A percentile compares a stretch with the other conserved stretches of the same genome.
phyloP scores from a whole-genome alignment of 2,113 vertebrate species.

The Pygoscelis adeliae region DNA sequence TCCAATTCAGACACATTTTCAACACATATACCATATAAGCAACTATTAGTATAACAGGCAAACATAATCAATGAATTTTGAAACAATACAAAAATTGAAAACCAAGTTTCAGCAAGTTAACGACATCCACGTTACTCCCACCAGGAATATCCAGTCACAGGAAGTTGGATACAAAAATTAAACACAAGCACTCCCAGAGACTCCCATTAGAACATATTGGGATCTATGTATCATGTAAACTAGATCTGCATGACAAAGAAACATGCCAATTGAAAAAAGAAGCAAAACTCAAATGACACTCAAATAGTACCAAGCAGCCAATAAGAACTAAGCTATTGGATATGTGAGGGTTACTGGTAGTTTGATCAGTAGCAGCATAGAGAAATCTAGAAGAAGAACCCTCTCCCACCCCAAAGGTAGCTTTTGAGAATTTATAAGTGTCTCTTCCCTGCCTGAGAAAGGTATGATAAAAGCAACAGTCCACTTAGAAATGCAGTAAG shows the following conservation, averaged over 20 bases:
- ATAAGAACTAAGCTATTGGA: background rate
- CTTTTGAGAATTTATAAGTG: background rate
- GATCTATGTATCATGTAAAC: background rate
- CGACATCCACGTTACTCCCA: background rate
- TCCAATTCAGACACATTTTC: background rate
- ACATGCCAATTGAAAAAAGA: background rate
- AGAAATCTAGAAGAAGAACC: background rate
- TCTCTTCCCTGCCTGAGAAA: background rate
- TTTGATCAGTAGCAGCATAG: background rate
- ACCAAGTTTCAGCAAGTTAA: background rate
- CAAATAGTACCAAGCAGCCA: background rate
- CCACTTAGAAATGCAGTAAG: background rate
- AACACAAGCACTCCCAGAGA: background rate
- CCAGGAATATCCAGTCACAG: background rate
- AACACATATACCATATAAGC: background rate
- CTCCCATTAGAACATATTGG: background rate
- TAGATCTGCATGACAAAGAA: background rate
- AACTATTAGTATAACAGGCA: background rate
- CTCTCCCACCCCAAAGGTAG: background rate
- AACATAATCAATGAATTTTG: background rate
- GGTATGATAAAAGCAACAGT: background rate
- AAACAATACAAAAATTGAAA: background rate
- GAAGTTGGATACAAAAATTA: background rate
- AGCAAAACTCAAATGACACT: background rate
- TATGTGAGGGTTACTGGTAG: background rate